Percentiles rank a stretch among this genome's conserved stretches.
Conservation (phyloP, 2,113 vertebrate genomes). For the Epinephelus moara region DNA sequence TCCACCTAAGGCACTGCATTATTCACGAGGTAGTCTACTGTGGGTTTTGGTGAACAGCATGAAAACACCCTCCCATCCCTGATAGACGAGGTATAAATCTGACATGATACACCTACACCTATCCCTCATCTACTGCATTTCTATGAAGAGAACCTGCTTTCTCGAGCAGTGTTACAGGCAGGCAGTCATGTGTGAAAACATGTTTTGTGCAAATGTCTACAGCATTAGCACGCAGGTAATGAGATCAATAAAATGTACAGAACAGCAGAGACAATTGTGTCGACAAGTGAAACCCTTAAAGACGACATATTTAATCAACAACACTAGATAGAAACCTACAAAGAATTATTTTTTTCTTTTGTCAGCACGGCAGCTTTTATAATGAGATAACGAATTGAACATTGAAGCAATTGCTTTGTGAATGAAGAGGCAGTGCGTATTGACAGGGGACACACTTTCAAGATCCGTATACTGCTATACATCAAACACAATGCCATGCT, state of each 20-base stretch:
- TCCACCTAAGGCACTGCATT: conserved; percentile 75
- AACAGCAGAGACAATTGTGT: conserved; percentile 1
- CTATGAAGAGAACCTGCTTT: conserved; percentile 40
- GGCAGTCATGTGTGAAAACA: conserved; percentile 18
- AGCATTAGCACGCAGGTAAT: conserved; percentile 11
- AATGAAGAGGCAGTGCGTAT: not conserved
- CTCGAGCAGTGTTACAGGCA: conserved; percentile 1
- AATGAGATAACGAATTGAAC: conserved; percentile 7
- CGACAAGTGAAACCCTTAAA: not conserved
- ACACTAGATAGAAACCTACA: not conserved
- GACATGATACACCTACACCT: conserved; percentile 62
- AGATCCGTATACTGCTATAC: not conserved
- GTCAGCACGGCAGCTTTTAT: not conserved
- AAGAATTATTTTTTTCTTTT: not conserved
- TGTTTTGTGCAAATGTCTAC: not conserved
- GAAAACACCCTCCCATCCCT: conserved; percentile 63
- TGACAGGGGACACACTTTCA: not conserved
- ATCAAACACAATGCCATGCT: conserved; percentile 20
- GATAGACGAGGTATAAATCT: conserved; percentile 71
- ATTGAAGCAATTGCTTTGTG: conserved; percentile 2
- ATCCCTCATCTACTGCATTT: conserved; percentile 46
- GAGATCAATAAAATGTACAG: conserved; percentile 23
- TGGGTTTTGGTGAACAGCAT: conserved; percentile 72
- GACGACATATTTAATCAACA: not conserved
- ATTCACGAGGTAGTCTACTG: conserved; percentile 72